Base-by-base conservation (phyloP, 2,113 vertebrate genomes). In the Bujurquina vittata region DNA sequence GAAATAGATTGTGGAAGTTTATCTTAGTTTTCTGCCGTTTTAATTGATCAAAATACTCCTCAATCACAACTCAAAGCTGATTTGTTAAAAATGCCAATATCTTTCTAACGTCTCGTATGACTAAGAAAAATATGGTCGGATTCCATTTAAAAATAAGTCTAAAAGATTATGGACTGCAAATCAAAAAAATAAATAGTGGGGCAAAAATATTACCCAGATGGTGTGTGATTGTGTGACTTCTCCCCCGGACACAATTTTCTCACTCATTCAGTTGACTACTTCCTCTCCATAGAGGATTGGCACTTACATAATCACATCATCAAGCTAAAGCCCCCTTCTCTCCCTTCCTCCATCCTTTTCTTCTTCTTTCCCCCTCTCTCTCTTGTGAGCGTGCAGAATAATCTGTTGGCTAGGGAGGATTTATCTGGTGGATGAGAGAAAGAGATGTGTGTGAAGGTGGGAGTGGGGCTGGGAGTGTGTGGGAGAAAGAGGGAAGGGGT, bases 251-350 rank as follows among this genome's bases (percentile, higher is more conserved):
- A 84, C 69, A 90, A 80, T 91, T 80, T 80, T 85, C 82, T 84
- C 88, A 85, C 79, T 87, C 88, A 91, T 88, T 91, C 87, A 91
- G 76, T 84, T 10, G 14, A 78, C 83, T 81, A 86, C 89, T 89
- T 92, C 76, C 87, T 81, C 89, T 91, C 84, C 91, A 94, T 79
- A 88, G 88, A 93, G 87, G 83, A 54, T 67, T 94, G 89, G 81
- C 90, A 88, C 91, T 94, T 95, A 93, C 93, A 94, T 94, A 95
- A 95, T 95, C 90, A 89, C 89, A 94, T 93, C 91, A 91, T 91
- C 88, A 90, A 81, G 80, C 87, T 75, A 46, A 3, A 82, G 37
- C 56, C 63, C 63, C 40, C 29, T 62, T 9, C 40, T 61, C 77
- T 46, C 62, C n/a, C 15, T 5, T 3, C 31, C 60, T 4, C 35